Evolutionary conservation across 30 jellyfish, hydroid and myxozoan genomes (phyloP).

Genomic region (Haliclystus octoradiatus): DNA sequence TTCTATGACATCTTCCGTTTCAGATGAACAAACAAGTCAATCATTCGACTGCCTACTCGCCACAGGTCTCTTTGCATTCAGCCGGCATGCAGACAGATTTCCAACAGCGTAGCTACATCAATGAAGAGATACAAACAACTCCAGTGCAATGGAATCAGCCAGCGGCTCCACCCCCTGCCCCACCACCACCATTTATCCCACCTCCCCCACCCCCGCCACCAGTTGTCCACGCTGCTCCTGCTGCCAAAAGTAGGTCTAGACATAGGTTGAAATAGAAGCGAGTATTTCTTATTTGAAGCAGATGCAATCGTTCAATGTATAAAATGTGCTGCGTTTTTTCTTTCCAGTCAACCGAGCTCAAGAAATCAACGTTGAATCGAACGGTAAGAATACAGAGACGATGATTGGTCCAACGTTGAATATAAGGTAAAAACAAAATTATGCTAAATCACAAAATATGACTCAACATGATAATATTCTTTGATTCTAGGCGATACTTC

Average conservation of each 20-base stretch:
- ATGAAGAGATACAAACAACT: neutral
- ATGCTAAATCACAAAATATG: too few relatives aligned
- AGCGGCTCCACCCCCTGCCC: slow-evolving; percentile 12
- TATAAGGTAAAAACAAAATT: too few relatives aligned
- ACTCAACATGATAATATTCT: too few relatives aligned
- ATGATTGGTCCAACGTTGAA: too few relatives aligned
- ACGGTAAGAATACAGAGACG: too few relatives aligned
- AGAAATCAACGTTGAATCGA: neutral
- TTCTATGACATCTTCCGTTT: too few relatives aligned
- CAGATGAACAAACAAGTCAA: neutral
- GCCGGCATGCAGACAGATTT: slow-evolving; percentile 2
- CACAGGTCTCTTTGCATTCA: neutral
- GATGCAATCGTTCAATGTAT: too few relatives aligned
- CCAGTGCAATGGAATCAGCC: neutral
- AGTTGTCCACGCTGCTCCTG: neutral
- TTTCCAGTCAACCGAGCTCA: neutral
- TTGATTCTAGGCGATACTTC: neutral
- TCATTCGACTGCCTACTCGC: neutral
- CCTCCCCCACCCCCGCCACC: slow-evolving; percentile 14
- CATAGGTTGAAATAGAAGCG: too few relatives aligned
- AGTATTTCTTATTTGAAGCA: too few relatives aligned
- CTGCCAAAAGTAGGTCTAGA: neutral
- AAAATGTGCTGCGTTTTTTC: too few relatives aligned
- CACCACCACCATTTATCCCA: slow-evolving; percentile 14
- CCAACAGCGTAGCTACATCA: neutral